Conservation (phyloP, 2,888 invertebrate genomes). For the Pammene fasciana region DNA sequence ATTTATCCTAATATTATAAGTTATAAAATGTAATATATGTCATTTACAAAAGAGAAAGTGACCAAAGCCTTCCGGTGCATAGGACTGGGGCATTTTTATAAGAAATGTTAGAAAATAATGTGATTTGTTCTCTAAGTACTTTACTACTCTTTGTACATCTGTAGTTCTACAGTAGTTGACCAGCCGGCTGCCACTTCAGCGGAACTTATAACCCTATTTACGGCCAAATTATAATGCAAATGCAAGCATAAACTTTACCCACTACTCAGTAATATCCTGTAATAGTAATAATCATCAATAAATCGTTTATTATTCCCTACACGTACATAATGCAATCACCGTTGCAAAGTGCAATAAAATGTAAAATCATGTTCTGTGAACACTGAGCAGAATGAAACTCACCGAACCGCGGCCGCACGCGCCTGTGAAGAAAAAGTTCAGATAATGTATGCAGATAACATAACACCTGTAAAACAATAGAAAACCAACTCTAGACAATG, state of each 20-base stretch:
- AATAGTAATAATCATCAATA: slow-evolving; percentile 2
- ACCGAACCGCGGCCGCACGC: slow-evolving; percentile 32
- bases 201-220: too few species aligned
- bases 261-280: background rate
- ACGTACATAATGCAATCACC: slow-evolving; percentile 31
- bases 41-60: too few species aligned
- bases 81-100: too few species aligned
- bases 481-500: background rate
- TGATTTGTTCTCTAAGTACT: too few species aligned
- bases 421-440: slow-evolving; percentile 24
- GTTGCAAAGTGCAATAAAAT: slow-evolving; percentile 41
- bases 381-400: slow-evolving; percentile 27
- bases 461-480: slow-evolving; percentile 24
- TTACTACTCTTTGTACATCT: too few species aligned
- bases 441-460: slow-evolving; percentile 36
- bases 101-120: too few species aligned
- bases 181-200: too few species aligned
- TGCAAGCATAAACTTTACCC: background rate
- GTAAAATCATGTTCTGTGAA: slow-evolving; percentile 36
- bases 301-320: slow-evolving; percentile 25
- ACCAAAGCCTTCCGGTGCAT: too few species aligned
- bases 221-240: too few species aligned
- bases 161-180: too few species aligned
- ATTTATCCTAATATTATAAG: too few species aligned
- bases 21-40: too few species aligned